Evolutionary conservation across 2,888 invertebrate genomes (phyloP).

Genomic region (Drosophila dives): DNA sequence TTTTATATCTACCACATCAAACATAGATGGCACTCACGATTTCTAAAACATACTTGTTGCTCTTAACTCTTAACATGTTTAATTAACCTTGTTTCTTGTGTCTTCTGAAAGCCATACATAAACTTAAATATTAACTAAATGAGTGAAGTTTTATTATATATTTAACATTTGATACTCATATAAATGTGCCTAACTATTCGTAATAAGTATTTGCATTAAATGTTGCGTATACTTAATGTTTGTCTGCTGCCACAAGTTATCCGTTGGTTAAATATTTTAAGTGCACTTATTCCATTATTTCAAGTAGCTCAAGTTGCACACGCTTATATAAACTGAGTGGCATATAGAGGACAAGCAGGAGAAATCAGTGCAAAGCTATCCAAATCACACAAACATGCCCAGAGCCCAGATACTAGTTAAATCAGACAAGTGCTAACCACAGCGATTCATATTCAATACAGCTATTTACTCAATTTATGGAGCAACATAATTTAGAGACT

Average conservation of each 20-base stretch:
- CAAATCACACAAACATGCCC: neutral
- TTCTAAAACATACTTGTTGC: conserved; percentile 20
- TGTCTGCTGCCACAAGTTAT: neutral
- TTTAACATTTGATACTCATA: neutral
- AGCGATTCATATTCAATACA: conserved; percentile 73
- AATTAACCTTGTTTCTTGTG: neutral
- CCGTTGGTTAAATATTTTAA: conserved; percentile 12
- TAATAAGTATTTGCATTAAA: neutral
- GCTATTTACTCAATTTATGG: conserved; percentile 75
- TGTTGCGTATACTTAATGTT: conserved; percentile 12
- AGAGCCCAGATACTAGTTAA: conserved; percentile 16
- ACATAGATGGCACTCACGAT: neutral
- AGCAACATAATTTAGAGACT: conserved; percentile 70
- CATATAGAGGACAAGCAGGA: neutral
- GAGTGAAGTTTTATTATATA: neutral
- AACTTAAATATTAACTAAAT: neutral
- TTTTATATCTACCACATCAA: conserved; percentile 19
- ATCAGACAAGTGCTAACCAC: conserved; percentile 45
- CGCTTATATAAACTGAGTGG: conserved; percentile 15
- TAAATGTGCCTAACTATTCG: neutral
- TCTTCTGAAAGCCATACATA: neutral
- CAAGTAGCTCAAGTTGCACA: conserved; percentile 32
- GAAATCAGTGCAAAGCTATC: conserved; percentile 34
- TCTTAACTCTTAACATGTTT: conserved; percentile 5
- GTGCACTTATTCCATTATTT: conserved; percentile 29